Conservation (phyloP, 30 jellyfish, hydroid and myxozoan species). For the Aurelia sp. region DNA sequence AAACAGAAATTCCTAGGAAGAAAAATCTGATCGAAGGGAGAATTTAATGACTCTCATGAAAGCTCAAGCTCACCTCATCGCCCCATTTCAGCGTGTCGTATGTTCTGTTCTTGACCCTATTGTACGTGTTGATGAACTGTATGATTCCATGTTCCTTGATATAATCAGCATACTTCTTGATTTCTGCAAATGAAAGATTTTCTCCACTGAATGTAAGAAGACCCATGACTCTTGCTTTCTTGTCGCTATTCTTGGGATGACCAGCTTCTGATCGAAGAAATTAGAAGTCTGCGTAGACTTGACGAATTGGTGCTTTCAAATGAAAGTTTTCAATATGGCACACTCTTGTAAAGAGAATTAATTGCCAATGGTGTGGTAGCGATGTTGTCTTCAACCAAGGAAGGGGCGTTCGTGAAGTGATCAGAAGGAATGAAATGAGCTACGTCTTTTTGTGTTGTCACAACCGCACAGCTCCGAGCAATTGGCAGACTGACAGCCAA, state of each 20-base stretch:
- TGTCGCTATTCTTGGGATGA: not conserved
- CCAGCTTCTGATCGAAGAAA: too few species aligned
- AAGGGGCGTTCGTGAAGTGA: not conserved
- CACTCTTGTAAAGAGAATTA: conserved; percentile 53
- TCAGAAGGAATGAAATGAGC: not conserved
- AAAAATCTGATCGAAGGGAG: too few species aligned
- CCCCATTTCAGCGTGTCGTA: conserved; percentile 97
- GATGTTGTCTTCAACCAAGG: too few species aligned
- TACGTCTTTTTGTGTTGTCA: not conserved
- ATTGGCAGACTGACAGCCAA: not conserved
- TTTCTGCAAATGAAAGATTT: conserved; percentile 83
- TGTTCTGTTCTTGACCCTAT: conserved; percentile 81
- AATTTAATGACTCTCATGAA: too few species aligned
- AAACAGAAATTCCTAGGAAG: too few species aligned
- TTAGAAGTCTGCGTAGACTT: too few species aligned
- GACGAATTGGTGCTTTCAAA: conserved; percentile 20
- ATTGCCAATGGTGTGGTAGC: not conserved
- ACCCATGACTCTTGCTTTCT: conserved; percentile 44
- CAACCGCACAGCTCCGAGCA: not conserved
- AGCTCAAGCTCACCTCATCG: conserved; percentile 84
- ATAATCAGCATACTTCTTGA: conserved; percentile 83
- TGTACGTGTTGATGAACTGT: conserved; percentile 89
- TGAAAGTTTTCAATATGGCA: conserved; percentile 29
- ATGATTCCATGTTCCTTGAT: conserved; percentile 90
- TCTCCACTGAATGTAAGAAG: conserved; percentile 73